These are phyloP conservation scores for Bradynema listronoti DNA, from an alignment of 1,140 invertebrate genomes.

Conservation along the genomic window DNA sequence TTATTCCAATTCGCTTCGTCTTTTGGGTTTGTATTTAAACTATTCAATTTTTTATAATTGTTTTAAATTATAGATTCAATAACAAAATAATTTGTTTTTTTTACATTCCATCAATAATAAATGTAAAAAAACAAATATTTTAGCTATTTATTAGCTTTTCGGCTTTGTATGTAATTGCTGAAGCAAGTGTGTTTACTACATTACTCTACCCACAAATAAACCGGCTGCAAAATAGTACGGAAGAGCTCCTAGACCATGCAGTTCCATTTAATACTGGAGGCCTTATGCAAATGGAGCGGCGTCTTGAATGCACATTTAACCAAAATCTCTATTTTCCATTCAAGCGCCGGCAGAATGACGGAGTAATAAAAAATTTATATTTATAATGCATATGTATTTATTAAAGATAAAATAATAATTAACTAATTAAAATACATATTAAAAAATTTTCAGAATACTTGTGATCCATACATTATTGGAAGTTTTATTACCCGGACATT, in stretches of 20 bases:
- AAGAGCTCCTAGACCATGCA: conserved; percentile 47
- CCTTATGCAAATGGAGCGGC: conserved; percentile 48
- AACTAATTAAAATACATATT: no score
- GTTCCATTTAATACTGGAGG: conserved; percentile 41
- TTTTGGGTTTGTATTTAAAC: conserved; percentile 48
- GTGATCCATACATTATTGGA: no score
- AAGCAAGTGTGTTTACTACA: conserved; percentile 40
- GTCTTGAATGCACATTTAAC: conserved; percentile 52
- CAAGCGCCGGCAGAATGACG: conserved; percentile 45
- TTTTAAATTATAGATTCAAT: conserved; percentile 8
- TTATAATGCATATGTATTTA: no score
- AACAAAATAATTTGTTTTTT: neutral
- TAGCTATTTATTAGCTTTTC: conserved; percentile 39
- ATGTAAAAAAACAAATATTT: neutral
- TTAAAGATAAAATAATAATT: no score
- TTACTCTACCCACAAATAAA: conserved; percentile 33
- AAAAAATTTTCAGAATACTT: no score
- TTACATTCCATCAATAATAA: neutral
- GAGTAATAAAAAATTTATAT: no score
- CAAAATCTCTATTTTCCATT: conserved; percentile 51
- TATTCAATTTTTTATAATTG: conserved; percentile 5
- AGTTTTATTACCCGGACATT: no score
- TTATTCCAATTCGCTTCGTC: conserved; percentile 27
- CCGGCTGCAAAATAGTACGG: conserved; percentile 42
- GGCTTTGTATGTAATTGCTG: conserved; percentile 34